Evolutionary conservation across 2,888 invertebrate genomes (phyloP), one percentile per base, ranked within the genome.

Genomic region (Biston betularia): DNA sequence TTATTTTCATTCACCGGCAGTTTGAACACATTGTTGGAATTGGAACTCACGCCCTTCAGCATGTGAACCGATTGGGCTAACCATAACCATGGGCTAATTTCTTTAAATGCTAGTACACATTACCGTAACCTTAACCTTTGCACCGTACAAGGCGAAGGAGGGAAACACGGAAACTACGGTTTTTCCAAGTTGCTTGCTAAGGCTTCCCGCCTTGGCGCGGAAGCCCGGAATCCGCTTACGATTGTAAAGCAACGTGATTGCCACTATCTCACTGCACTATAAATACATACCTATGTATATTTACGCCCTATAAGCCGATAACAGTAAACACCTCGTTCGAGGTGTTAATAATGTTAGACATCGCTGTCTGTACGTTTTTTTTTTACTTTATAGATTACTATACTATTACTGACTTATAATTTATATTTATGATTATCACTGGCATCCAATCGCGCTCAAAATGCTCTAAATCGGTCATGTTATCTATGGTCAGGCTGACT

Each of bases 131-230:
- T 68, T 68, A 48, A 59, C 67, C 50, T 48, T 33, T 46, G 12
- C 44, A 45, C 24, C 10, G 46, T 34, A 55, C 59, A 67, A 89
- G 86, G 85, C 79, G 83, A 88, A 86, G 87, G 84, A 82, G 83
- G 85, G 75, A 75, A 78, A 81, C 76, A 80, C 87, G 88, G 86
- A 90, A 48, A 88, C 87, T 87, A 76, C 68, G 71, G 71, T 79
- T 69, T 65, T 70, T 71, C 63, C 70, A 84, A 83, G 82, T 86
- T 75, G 78, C 71, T 71, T 87, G 81, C 79, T 75, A 69, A 52
- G 91, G 90, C 81, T 91, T 92, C 92, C 65, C 84, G 82, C 87
- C 86, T 89, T 87, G 83, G 75, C 77, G 77, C 74, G 75, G 83
- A 85, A 86, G 86, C 85, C 84, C 72, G 72, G 74, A 83, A 87